Evolutionary conservation across 2,888 invertebrate genomes (phyloP).

Genomic region (Megalurothrips usitatus): DNA sequence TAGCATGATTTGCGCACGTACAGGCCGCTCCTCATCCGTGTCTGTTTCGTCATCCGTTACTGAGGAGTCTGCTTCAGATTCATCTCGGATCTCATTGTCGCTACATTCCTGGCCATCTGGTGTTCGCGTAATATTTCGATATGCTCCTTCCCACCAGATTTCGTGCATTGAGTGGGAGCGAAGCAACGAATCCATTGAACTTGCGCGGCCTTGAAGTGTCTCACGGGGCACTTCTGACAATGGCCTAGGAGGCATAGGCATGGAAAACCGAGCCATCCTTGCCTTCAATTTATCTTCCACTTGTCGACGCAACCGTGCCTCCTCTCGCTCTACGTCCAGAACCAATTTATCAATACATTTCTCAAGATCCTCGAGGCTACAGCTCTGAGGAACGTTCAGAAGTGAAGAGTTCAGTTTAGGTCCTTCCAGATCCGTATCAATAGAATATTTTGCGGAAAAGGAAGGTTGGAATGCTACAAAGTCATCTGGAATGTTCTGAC

Average conservation of each 20-base stretch:
- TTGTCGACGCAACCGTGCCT: conserved; percentile 17
- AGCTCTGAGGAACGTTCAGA: not conserved
- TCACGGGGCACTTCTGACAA: not conserved
- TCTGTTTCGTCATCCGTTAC: not conserved
- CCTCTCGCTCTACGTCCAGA: conserved; percentile 35
- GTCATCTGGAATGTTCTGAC: no score
- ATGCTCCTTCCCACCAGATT: conserved; percentile 36
- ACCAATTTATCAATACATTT: conserved; percentile 36
- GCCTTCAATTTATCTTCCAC: not conserved
- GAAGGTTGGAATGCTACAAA: not conserved
- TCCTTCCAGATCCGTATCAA: not conserved
- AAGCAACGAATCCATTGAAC: conserved; percentile 4
- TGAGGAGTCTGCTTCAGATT: not conserved
- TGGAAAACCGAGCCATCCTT: not conserved
- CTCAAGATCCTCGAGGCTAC: conserved; percentile 36
- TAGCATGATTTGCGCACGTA: conserved; percentile 51
- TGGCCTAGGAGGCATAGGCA: not conserved
- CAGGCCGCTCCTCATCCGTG: not conserved
- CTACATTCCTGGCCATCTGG: not conserved
- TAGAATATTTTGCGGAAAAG: not conserved
- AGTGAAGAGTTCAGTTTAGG: not conserved
- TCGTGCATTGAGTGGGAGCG: not conserved
- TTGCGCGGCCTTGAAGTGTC: not conserved
- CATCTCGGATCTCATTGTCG: not conserved
- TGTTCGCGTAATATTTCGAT: conserved; percentile 32